These are phyloP conservation scores for Trichopoda pennipes DNA, from an alignment of 2,888 invertebrate genomes.

Conservation along the genomic window DNA sequence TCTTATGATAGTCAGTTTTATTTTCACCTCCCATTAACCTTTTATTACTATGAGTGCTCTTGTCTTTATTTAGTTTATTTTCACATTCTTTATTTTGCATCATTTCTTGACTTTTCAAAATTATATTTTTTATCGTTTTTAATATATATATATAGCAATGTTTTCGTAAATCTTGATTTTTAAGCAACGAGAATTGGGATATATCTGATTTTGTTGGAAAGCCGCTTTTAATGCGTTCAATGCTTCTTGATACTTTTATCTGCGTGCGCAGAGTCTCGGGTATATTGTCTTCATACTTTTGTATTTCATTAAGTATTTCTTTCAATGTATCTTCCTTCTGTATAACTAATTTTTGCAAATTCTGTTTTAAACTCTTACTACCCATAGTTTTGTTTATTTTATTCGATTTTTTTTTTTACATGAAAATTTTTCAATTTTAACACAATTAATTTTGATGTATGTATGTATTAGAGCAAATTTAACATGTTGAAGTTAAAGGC, in stretches of 20 bases:
- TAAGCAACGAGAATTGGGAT: neutral
- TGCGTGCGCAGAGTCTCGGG: neutral
- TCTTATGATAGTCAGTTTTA: too few species aligned
- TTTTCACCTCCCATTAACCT: too few species aligned
- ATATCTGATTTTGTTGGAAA: neutral
- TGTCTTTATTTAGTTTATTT: too few species aligned
- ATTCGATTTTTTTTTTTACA: neutral
- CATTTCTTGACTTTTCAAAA: too few species aligned
- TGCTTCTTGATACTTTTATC: neutral
- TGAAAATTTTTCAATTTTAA: slow-evolving; percentile 6
- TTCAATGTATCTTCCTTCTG: slow-evolving; percentile 17
- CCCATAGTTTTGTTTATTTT: neutral
- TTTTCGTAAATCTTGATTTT: slow-evolving; percentile 19
- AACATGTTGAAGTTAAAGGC: too few species aligned
- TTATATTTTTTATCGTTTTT: neutral
- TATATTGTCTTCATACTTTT: slow-evolving; percentile 34
- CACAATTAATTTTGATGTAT: neutral
- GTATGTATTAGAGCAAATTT: too few species aligned
- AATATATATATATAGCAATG: slow-evolving; percentile 37
- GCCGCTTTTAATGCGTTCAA: slow-evolving; percentile 1
- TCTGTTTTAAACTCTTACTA: neutral
- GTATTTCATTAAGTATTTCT: slow-evolving; percentile 31
- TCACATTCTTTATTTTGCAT: too few species aligned
- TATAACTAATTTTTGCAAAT: slow-evolving; percentile 27
- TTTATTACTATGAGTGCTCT: too few species aligned